Evolutionary conservation across 2,888 invertebrate genomes (phyloP).

Genomic region (Taphrorychus bicolor): DNA sequence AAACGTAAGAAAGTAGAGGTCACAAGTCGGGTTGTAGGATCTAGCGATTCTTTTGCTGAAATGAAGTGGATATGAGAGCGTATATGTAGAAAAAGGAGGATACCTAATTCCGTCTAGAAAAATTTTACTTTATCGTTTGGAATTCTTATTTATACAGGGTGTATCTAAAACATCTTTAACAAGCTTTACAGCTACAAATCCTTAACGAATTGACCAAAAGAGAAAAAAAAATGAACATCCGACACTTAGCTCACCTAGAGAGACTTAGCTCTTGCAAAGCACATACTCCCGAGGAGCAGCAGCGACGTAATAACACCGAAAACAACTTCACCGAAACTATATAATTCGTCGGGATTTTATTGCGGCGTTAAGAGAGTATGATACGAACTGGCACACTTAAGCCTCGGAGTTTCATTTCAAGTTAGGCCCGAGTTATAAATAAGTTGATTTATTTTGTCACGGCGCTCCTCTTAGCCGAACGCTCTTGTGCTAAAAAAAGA

Average conservation of each 20-base stretch:
- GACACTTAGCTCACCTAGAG: not conserved
- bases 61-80: too few species aligned
- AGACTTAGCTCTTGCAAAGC: not conserved
- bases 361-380: conserved; percentile 25
- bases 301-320: conserved; percentile 2
- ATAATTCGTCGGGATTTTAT: conserved; percentile 23
- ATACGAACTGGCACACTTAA: conserved; percentile 35
- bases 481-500: conserved; percentile 30
- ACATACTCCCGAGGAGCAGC: not conserved
- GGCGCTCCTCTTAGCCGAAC: conserved; percentile 31
- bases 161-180: too few species aligned
- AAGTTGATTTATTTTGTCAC: conserved; percentile 42
- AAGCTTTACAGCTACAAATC: too few species aligned
- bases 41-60: too few species aligned
- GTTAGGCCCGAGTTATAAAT: conserved; percentile 39
- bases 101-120: too few species aligned
- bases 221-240: not conserved
- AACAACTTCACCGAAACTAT: conserved; percentile 4
- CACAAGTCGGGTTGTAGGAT: too few species aligned
- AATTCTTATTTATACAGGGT: too few species aligned
- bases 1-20: too few species aligned
- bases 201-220: too few species aligned
- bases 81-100: too few species aligned
- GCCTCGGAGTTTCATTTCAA: conserved; percentile 32
- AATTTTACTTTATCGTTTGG: too few species aligned